A percentile compares a stretch with the other conserved stretches of the same genome.
Evolutionary conservation across 2,888 invertebrate genomes (phyloP).

Genomic region (Candidula unifasciata): DNA sequence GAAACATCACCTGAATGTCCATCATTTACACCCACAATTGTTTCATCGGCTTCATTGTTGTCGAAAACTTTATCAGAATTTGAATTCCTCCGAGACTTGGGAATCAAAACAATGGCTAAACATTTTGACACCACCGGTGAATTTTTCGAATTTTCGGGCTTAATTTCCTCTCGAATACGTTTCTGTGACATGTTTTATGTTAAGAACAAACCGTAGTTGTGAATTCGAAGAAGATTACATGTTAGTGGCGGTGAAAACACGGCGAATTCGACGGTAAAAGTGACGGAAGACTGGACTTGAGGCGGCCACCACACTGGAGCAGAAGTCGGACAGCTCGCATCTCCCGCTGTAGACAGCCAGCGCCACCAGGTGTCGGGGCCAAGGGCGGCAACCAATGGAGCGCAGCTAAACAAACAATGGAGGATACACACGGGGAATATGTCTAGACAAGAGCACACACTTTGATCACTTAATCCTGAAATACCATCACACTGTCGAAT

Average conservation of each 20-base stretch:
- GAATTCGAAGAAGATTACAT: conserved; percentile 44
- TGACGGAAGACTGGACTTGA: too few relatives aligned
- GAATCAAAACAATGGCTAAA: conserved; percentile 67
- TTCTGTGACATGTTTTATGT: conserved; percentile 45
- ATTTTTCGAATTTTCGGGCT: conserved; percentile 46
- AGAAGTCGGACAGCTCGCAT: conserved; percentile 26
- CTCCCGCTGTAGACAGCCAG: conserved; percentile 45
- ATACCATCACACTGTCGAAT: too few relatives aligned
- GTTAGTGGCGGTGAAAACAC: not conserved
- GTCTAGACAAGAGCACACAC: too few relatives aligned
- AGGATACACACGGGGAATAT: too few relatives aligned
- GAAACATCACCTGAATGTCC: conserved; percentile 24
- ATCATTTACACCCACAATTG: conserved; percentile 22
- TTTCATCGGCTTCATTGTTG: conserved; percentile 42
- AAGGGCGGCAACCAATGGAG: too few relatives aligned
- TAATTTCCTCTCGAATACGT: conserved; percentile 43
- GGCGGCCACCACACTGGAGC: too few relatives aligned
- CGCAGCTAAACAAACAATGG: too few relatives aligned
- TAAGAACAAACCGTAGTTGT: conserved; percentile 11
- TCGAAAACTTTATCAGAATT: conserved; percentile 8
- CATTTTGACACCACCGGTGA: conserved; percentile 68
- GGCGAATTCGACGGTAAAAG: too few relatives aligned
- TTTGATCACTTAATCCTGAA: too few relatives aligned
- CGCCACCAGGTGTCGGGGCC: conserved; percentile 32
- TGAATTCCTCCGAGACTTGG: conserved; percentile 51